These are phyloP conservation scores for Megaceryle alcyon DNA, from an alignment of 2,797 vertebrate species.

Conservation along the genomic window DNA sequence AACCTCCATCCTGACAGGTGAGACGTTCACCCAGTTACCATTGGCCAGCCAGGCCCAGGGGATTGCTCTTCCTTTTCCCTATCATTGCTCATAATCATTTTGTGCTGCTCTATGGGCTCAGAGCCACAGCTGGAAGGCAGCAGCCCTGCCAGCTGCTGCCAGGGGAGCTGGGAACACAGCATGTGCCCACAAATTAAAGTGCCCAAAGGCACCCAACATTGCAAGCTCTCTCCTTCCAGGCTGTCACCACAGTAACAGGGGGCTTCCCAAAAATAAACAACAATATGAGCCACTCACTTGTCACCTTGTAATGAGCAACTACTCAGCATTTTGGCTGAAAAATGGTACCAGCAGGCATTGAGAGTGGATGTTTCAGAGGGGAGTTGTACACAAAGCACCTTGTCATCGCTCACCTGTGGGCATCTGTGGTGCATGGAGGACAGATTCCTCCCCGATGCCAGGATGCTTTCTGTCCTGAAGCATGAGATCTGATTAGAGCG, in stretches of 20 bases:
- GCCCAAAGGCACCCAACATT: background rate
- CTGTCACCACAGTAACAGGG: slow-evolving; percentile 9
- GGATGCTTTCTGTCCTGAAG: background rate
- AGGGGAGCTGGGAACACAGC: background rate
- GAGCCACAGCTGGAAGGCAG: background rate
- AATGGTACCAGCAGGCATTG: background rate
- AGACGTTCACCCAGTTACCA: background rate
- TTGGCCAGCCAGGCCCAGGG: background rate
- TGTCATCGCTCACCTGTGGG: background rate
- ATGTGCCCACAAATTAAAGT: background rate
- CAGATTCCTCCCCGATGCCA: background rate
- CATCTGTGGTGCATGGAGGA: background rate
- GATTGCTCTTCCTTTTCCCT: background rate
- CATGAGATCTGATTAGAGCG: background rate
- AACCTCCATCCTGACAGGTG: background rate
- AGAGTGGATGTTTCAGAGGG: background rate
- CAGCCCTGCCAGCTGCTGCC: background rate
- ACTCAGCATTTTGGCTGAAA: background rate
- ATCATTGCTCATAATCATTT: rapidly evolving
- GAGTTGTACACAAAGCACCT: background rate
- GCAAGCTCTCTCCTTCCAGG: background rate
- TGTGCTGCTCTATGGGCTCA: background rate
- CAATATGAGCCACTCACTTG: rapidly evolving
- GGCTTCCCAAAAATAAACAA: slow-evolving; percentile 10
- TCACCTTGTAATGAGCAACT: background rate